Evolutionary conservation across 1,140 invertebrate genomes (phyloP), one percentile per base, ranked within the genome.

Genomic region (Campoletis sonorensis): DNA sequence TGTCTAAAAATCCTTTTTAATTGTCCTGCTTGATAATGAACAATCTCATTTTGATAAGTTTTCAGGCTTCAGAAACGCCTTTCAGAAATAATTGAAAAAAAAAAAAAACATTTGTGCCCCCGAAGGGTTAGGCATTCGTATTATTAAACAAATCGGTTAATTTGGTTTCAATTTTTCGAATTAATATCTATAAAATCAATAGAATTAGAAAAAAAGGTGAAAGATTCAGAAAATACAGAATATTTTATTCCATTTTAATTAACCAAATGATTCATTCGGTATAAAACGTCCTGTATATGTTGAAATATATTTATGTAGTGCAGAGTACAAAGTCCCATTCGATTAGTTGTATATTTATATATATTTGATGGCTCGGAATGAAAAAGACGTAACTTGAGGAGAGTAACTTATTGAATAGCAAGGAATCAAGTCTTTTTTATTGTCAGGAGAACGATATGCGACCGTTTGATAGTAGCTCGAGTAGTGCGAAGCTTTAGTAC

Each of bases 401-500:
- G 10, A 1, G 5, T 4, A 4, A 18, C 54, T 58, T 30, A 45
- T 75, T 10, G 45, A 51, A 58, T 10, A 27, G 33, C 33, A 4
- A 16, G 75, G n/a, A 78, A 37, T 67, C 1, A 45, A 45, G 2
- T 45, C 8, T 45, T 45, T 45, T 45, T 45, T 45, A 13, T 45
- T 45, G 40, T 45, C 11, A 45, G 40, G 40, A 45, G 40, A 10
- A 13, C 3, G 40, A 61, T 58, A 8, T 79, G 64, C 58, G 45
- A 33, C 54, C 33, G 40, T 73, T 37, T 73, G n/a, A 73, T 73
- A 49, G 37, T 73, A 73, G 71, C 37, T 49, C 40, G 37, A 23
- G 71, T 18, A 49, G 10, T 73, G 71, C 11, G 21, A 73, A 73
- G 37, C 71, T 73, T 26, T 23, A 26, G 40, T 73, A 73, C 33